Conservation (phyloP, 2,888 invertebrate species). For the Ceramica pisi region DNA sequence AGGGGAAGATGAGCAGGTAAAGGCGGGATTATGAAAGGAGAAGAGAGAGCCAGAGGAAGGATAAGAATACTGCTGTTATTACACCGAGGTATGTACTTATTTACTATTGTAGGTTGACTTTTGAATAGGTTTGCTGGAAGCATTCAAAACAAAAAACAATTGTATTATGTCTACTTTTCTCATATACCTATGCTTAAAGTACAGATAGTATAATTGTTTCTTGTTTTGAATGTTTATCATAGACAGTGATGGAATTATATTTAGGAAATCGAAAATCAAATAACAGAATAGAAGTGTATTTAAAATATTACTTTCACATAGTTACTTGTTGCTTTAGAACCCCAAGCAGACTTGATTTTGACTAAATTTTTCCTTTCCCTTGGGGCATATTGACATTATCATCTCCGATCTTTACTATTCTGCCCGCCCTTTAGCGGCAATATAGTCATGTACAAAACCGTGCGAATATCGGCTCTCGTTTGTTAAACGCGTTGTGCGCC, state of each 20-base stretch:
- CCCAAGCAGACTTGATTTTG: background rate
- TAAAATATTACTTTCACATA: background rate
- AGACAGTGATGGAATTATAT: too few species aligned
- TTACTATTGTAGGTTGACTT: background rate
- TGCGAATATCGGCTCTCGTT: conserved; percentile 42
- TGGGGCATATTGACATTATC: conserved; percentile 6
- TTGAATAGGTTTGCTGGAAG: too few species aligned
- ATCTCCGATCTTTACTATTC: conserved; percentile 25
- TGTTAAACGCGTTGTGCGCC: conserved; percentile 48
- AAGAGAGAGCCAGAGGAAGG: conserved; percentile 73
- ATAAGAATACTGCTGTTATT: conserved; percentile 88
- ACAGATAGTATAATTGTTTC: too few species aligned
- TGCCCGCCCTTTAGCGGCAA: conserved; percentile 2
- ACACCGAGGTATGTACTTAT: conserved; percentile 82
- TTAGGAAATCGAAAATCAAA: too few species aligned
- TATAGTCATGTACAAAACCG: conserved; percentile 33
- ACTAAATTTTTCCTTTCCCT: background rate
- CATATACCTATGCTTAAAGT: too few species aligned
- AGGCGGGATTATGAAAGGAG: conserved; percentile 78
- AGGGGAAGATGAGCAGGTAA: conserved; percentile 81
- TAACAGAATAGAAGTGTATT: background rate
- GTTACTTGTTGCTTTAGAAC: conserved; percentile 2
- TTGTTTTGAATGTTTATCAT: too few species aligned
- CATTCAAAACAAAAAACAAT: too few species aligned
- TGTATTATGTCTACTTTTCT: too few species aligned